Conservation (phyloP, 37 sponge, comb jelly and placozoan genomes). For the Ephydatia muelleri region DNA sequence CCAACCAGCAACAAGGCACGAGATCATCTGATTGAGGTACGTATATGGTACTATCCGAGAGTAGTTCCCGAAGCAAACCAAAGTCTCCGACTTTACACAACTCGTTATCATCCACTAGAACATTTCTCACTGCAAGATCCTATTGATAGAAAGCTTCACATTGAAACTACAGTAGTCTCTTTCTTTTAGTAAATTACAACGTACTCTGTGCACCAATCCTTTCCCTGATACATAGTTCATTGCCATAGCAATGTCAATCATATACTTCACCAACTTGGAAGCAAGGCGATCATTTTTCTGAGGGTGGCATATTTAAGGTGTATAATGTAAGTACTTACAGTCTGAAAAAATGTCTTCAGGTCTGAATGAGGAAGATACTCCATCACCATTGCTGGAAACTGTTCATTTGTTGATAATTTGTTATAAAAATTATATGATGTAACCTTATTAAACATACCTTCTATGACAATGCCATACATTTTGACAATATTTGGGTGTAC, state of each 20-base stretch:
- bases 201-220: neutral
- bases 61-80: constrained; percentile 47
- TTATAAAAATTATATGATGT: too few species aligned
- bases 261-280: neutral
- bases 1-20: constrained; percentile 30
- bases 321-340: neutral
- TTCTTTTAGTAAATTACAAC: neutral
- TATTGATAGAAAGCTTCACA: neutral
- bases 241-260: neutral
- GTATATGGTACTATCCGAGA: neutral
- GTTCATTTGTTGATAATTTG: neutral
- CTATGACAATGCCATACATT: neutral
- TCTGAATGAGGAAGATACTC: constrained; percentile 21
- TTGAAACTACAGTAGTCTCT: neutral
- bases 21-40: neutral
- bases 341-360: constrained; percentile 18
- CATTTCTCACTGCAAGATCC: constrained; percentile 3
- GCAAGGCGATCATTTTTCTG: neutral
- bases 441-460: neutral
- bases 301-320: neutral
- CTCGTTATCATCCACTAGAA: constrained; percentile 14
- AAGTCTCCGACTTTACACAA: constrained; percentile 73
- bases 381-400: constrained; percentile 4
- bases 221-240: neutral
- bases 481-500: constrained; percentile 2